Evolutionary conservation across 2,888 invertebrate genomes (phyloP).

Genomic region (Tinea pellionella): DNA sequence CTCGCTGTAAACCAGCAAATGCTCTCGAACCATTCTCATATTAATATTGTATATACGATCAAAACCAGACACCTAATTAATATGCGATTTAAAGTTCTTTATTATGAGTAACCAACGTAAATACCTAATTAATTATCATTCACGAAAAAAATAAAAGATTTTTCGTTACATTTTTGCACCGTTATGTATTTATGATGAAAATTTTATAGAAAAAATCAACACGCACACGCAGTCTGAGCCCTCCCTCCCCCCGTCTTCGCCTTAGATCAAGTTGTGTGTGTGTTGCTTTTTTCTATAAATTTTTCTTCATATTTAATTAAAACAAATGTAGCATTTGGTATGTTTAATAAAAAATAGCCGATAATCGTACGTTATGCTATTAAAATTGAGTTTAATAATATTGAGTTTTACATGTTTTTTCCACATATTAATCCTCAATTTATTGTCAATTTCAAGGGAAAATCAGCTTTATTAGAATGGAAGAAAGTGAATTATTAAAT

Average conservation of each 20-base stretch:
- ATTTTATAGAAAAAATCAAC: no score
- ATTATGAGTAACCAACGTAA: background rate
- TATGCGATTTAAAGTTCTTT: background rate
- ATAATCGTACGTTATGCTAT: no score
- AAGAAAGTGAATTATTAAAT: background rate
- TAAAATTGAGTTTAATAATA: no score
- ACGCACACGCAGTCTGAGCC: no score
- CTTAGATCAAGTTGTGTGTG: no score
- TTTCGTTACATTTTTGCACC: no score
- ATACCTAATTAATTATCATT: constrained; percentile 5
- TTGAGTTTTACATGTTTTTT: background rate
- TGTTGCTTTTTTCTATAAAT: no score
- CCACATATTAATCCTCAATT: background rate
- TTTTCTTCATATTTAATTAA: no score
- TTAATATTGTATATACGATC: background rate
- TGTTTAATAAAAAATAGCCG: no score
- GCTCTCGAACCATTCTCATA: background rate
- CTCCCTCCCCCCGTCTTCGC: no score
- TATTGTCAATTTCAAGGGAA: background rate
- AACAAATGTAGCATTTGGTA: no score
- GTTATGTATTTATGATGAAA: no score
- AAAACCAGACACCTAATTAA: background rate
- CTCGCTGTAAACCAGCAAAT: background rate
- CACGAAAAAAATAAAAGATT: background rate
- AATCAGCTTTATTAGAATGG: background rate